Evolutionary conservation across 2,888 invertebrate genomes (phyloP).

Genomic region (Caenorhabditis sp.): DNA sequence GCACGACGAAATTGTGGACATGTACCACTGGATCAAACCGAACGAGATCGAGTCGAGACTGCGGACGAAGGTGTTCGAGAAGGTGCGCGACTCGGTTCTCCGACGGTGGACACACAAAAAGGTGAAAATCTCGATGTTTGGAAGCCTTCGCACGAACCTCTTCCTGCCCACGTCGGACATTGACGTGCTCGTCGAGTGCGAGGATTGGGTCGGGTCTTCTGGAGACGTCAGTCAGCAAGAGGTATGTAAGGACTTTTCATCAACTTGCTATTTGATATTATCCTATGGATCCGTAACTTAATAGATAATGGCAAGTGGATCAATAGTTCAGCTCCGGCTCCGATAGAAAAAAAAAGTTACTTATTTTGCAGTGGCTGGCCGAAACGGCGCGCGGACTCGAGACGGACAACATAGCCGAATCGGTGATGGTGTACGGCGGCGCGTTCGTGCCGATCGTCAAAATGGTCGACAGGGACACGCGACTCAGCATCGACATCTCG

Average conservation of each 20-base stretch:
- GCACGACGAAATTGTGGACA: slow-evolving; percentile 97
- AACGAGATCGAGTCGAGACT: slow-evolving; percentile 91
- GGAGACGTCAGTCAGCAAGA: not conserved
- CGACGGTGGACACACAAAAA: slow-evolving; percentile 52
- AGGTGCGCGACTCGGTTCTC: slow-evolving; percentile 83
- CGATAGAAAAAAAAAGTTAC: no score
- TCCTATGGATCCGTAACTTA: no score
- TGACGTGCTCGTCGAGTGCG: slow-evolving; percentile 84
- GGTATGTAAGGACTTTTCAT: not conserved
- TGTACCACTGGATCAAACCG: slow-evolving; percentile 94
- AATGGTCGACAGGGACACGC: slow-evolving; percentile 84
- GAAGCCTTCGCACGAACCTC: slow-evolving; percentile 95
- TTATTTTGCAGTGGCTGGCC: slow-evolving; percentile 38
- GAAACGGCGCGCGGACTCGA: slow-evolving; percentile 55
- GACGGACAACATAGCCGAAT: slow-evolving; percentile 39
- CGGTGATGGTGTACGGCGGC: slow-evolving; percentile 94
- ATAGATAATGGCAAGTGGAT: no score
- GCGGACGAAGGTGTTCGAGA: slow-evolving; percentile 89
- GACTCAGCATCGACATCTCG: slow-evolving; percentile 95
- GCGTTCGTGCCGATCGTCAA: slow-evolving; percentile 99
- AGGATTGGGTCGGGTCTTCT: slow-evolving; percentile 43
- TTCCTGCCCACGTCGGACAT: slow-evolving; percentile 94
- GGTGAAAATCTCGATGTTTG: slow-evolving; percentile 90
- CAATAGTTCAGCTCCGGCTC: no score
- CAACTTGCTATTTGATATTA: slow-evolving; percentile 9